Evolutionary conservation across 1,140 invertebrate species (phyloP).

Genomic region (Drosophila carrolli): DNA sequence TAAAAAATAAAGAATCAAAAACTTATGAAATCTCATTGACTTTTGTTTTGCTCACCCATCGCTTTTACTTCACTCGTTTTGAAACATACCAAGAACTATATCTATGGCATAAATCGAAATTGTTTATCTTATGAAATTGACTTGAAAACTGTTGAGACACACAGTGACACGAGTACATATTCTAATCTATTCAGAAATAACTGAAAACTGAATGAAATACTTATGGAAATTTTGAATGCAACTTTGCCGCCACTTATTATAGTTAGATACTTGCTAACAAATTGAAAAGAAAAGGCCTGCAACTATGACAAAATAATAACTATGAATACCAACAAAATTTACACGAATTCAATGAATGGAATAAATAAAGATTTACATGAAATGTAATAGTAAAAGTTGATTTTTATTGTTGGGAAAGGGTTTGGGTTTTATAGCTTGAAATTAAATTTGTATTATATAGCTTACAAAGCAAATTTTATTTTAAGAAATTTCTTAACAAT

Average conservation of each 20-base stretch:
- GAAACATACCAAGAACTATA: slow-evolving; percentile 14
- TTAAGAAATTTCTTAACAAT: background rate
- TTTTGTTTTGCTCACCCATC: slow-evolving; percentile 20
- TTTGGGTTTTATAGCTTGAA: background rate
- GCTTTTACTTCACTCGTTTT: slow-evolving; percentile 1
- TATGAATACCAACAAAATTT: slow-evolving; percentile 67
- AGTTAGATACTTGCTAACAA: slow-evolving; percentile 69
- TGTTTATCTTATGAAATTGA: slow-evolving; percentile 62
- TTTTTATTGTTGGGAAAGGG: background rate
- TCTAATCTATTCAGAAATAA: slow-evolving; percentile 30
- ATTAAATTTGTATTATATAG: too few relatives aligned
- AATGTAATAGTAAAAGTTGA: slow-evolving; percentile 51
- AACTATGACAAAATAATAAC: slow-evolving; percentile 28
- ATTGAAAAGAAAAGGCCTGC: slow-evolving; percentile 59
- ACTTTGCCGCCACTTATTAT: slow-evolving; percentile 39
- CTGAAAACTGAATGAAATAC: slow-evolving; percentile 23
- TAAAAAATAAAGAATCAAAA: slow-evolving; percentile 67
- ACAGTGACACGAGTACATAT: slow-evolving; percentile 47
- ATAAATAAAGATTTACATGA: slow-evolving; percentile 79
- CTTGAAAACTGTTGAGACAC: slow-evolving; percentile 46
- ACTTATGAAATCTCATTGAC: slow-evolving; percentile 51
- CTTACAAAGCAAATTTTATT: too few relatives aligned
- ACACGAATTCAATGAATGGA: slow-evolving; percentile 65
- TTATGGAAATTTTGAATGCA: slow-evolving; percentile 35
- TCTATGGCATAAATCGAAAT: slow-evolving; percentile 40